Evolutionary conservation across 2,888 invertebrate genomes (phyloP), one percentile per base, ranked within the genome.

Genomic region (Resseliella maxima): DNA sequence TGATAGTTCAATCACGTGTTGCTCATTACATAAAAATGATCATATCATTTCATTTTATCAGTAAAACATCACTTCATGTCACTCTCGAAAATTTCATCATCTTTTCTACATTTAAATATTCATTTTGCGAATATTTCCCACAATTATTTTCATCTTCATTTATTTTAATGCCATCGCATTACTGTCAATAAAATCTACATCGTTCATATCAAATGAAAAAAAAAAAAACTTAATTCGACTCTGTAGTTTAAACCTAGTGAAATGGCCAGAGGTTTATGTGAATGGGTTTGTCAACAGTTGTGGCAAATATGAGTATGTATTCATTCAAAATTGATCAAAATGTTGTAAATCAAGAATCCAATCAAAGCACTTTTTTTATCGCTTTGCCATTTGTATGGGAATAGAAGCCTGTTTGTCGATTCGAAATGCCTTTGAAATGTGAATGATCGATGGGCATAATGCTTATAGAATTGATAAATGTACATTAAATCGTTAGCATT

Each of bases 391-490:
- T n/a, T n/a, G n/a, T n/a, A n/a, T n/a, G n/a, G n/a, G n/a, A n/a
- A n/a, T n/a, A 72, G 72, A 72, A 72, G 72, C 31, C 35, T 0
- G 31, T 72, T 72, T 50, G 46, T 18, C 31, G 72, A 72, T 72
- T 72, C 31, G 31, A 31, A 72, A 72, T 59, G 59, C 27, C 18
- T 59, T n/a, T 59, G 15, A 72, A 72, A 1, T 15, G 0, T 15
- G n/a, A n/a, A n/a, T n/a, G n/a, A 72, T 72, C 31, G 72, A 72
- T 35, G 31, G 27, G 72, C 15, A 27, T 24, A 24, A 31, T 31
- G 27, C 31, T 27, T 35, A 72, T 15, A 18, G n/a, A 31, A 72
- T 72, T 72, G 72, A 72, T 72, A 31, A 72, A 72, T 72, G 72
- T 0, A 15, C 72, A 31, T 72, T 72, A 35, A 72, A 72, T 31